These are phyloP conservation scores for Perca fluviatilis DNA, from an alignment of 2,113 vertebrate species.

Conservation along the genomic window DNA sequence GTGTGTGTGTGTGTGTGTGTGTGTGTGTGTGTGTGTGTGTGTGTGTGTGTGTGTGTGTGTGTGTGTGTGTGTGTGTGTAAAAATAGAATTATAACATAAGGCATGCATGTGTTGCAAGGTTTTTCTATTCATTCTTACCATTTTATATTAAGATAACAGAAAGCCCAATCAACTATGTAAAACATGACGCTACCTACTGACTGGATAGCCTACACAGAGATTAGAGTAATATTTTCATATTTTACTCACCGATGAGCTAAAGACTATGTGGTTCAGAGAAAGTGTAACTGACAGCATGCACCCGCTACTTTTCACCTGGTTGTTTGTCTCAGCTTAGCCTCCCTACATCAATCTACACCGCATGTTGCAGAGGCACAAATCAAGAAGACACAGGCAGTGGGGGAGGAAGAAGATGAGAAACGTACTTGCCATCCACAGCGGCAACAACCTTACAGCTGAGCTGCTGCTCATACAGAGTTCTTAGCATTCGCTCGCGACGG, in stretches of 20 bases:
- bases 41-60: neutral
- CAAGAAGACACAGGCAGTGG: slow-evolving; percentile 27
- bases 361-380: slow-evolving; percentile 47
- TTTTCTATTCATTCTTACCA: neutral
- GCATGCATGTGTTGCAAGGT: neutral
- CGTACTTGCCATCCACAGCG: slow-evolving; percentile 93
- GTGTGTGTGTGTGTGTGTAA: neutral
- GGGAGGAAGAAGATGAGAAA: slow-evolving; percentile 63
- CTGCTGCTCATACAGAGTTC: slow-evolving; percentile 84
- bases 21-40: too few species aligned
- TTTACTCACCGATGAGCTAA: neutral
- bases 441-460: slow-evolving; percentile 87
- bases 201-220: neutral
- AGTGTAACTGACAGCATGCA: slow-evolving; percentile 26
- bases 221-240: neutral
- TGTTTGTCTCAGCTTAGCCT: slow-evolving; percentile 57
- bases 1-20: neutral
- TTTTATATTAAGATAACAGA: neutral
- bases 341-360: slow-evolving; percentile 40
- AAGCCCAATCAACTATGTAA: slow-evolving; percentile 5
- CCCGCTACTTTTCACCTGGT: slow-evolving; percentile 38
- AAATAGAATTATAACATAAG: neutral
- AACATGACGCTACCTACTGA: slow-evolving; percentile 4
- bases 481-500: slow-evolving; percentile 89
- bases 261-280: slow-evolving; percentile 1